A percentile compares a stretch with the other conserved stretches of the same genome.
phyloP scores from a whole-genome alignment of 2,797 vertebrate genomes.

The Hylomyscus alleni region DNA sequence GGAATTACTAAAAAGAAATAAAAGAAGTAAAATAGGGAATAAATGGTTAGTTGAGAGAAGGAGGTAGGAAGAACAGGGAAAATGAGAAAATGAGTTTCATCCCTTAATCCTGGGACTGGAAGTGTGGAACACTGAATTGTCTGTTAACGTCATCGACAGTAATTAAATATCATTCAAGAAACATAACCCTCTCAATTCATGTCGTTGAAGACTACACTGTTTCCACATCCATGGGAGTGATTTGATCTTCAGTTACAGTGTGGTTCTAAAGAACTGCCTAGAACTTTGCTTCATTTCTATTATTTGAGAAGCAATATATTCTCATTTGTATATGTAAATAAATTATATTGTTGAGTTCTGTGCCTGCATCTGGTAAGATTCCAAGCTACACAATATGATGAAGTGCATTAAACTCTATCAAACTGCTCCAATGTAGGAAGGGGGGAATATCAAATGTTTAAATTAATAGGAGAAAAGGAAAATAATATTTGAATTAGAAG shows the following conservation, averaged over 20 bases:
- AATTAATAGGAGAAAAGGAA: background rate
- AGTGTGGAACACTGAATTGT: background rate
- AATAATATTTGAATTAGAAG: background rate
- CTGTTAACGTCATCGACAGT: background rate
- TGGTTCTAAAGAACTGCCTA: background rate
- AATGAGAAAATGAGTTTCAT: rapidly evolving
- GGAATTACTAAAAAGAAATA: no score
- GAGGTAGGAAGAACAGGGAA: background rate
- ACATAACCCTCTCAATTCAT: background rate
- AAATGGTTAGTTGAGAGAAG: background rate
- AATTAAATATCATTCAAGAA: background rate
- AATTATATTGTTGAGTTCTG: background rate
- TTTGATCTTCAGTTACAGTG: background rate
- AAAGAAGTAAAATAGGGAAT: background rate
- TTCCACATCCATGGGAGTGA: background rate
- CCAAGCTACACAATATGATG: background rate
- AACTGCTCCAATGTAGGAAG: background rate
- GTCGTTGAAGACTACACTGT: background rate
- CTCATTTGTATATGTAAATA: background rate
- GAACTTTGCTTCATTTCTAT: background rate
- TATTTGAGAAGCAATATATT: background rate
- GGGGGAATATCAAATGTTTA: background rate
- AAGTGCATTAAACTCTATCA: background rate
- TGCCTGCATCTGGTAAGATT: background rate
- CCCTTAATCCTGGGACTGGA: background rate